These are phyloP conservation scores for Carterocephalus palaemon DNA, from an alignment of 2,888 invertebrate species.

Conservation along the genomic window DNA sequence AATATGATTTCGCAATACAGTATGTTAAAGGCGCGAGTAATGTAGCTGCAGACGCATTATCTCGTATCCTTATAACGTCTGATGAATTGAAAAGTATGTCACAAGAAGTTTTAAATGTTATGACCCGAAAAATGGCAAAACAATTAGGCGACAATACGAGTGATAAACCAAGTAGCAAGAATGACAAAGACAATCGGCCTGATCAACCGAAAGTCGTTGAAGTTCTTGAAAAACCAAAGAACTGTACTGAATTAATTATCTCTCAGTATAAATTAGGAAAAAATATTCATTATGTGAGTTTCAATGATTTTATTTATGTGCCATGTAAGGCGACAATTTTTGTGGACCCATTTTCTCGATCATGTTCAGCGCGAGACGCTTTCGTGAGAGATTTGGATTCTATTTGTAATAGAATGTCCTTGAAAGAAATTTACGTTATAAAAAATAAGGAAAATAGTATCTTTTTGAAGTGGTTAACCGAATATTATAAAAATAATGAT, in stretches of 20 bases:
- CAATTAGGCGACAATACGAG: too few species aligned
- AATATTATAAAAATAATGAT: slow-evolving; percentile 3
- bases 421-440: slow-evolving; percentile 16
- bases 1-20: slow-evolving; percentile 14
- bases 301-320: slow-evolving; percentile 1
- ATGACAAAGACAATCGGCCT: not conserved
- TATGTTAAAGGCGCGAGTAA: slow-evolving; percentile 29
- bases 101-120: not conserved
- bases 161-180: too few species aligned
- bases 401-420: slow-evolving; percentile 21
- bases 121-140: not conserved
- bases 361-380: slow-evolving; percentile 20
- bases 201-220: slow-evolving; percentile 7
- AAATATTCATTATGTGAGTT: not conserved
- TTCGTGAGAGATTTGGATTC: slow-evolving; percentile 23
- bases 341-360: slow-evolving; percentile 17
- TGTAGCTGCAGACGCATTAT: slow-evolving; percentile 27
- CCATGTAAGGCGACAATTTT: slow-evolving; percentile 11
- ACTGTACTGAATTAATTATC: not conserved
- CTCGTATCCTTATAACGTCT: slow-evolving; percentile 23
- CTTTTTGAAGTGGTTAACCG: slow-evolving; percentile 14
- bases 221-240: slow-evolving; percentile 1
- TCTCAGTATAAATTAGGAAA: not conserved
- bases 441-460: slow-evolving; percentile 8
- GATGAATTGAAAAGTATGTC: slow-evolving; percentile 25